Evolutionary conservation across 1,140 invertebrate species (phyloP), one percentile per base, ranked within the genome.

Genomic region (Drosophila arizonae): DNA sequence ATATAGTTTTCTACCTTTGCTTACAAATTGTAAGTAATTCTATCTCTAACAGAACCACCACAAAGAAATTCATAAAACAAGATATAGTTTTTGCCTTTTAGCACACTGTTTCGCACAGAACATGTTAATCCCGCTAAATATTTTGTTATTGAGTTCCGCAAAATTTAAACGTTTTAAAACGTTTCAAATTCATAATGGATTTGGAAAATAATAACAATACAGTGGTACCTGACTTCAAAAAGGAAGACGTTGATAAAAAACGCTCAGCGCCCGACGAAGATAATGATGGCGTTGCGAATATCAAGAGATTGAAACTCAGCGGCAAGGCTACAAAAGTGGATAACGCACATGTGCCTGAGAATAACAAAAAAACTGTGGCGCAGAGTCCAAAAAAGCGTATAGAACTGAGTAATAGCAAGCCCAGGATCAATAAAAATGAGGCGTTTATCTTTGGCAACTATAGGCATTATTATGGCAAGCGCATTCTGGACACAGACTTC

Each of bases 401-500:
- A 8, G 63, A 86, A 8, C n/a, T 86, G 4, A 60, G 54, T 0
- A 66, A 30, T 0, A 65, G 67, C 1, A 50, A 46, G 36, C 15
- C 73, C 24, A 77, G 60, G 26, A 33, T 61, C 13, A 71, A 77
- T 48, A 72, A 66, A 21, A 66, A 79, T 56, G 56, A 69, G 3
- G 60, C 72, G 6, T 92, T 87, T 15, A 77, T 76, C 52, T 92
- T 90, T 50, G 91, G 91, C 10, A 92, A 92, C 30, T 92, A 92
- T 48, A 86, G 75, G 6, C 73, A 89, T 90, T 99, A 99, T 93
- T 99, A 99, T 92, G 98, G 98, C 2, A 99, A 99, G 92, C 94
- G 98, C 52, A 98, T 98, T 92, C 30, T 74, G 26, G 93, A 94
- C 15, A 94, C 95, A 77, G 93, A 95, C 45, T 95, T 95, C 68